Percentiles rank a stretch among this genome's conserved stretches.
Evolutionary conservation across 1,140 invertebrate genomes (phyloP).

Genomic region (Sesamia nonagrioides): DNA sequence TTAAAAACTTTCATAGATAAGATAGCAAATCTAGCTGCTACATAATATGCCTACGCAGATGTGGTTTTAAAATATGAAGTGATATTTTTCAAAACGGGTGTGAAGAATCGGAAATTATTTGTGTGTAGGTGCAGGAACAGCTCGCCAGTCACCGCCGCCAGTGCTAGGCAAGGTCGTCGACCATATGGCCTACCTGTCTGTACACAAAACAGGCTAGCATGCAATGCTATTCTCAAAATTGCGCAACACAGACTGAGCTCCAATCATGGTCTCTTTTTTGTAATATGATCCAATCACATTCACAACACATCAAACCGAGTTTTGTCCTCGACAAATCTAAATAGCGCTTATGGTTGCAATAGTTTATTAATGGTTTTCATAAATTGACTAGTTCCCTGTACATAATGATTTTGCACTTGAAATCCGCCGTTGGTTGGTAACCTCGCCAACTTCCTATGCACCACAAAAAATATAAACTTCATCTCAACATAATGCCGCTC

Average conservation of each 20-base stretch:
- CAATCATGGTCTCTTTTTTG: constrained; percentile 43
- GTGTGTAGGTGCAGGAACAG: constrained; percentile 63
- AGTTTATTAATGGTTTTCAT: constrained; percentile 20
- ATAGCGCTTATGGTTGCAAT: constrained; percentile 29
- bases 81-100: constrained; percentile 42
- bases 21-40: constrained; percentile 44
- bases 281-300: constrained; percentile 33
- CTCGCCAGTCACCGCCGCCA: constrained; percentile 59
- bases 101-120: constrained; percentile 62
- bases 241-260: constrained; percentile 39
- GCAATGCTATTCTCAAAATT: constrained; percentile 53
- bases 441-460: constrained; percentile 54
- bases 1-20: constrained; percentile 50
- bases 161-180: constrained; percentile 65
- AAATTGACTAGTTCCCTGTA: constrained; percentile 49
- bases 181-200: constrained; percentile 69
- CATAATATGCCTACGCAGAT: constrained; percentile 15
- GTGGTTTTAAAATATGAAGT: constrained; percentile 28
- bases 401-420: constrained; percentile 60
- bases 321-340: constrained; percentile 39
- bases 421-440: constrained; percentile 22
- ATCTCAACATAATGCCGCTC: constrained; percentile 12
- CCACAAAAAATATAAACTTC: constrained; percentile 39
- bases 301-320: constrained; percentile 13
- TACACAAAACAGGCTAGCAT: constrained; percentile 46